Base-by-base conservation (phyloP, 2,113 vertebrate species). In the Casuarius casuarius region DNA sequence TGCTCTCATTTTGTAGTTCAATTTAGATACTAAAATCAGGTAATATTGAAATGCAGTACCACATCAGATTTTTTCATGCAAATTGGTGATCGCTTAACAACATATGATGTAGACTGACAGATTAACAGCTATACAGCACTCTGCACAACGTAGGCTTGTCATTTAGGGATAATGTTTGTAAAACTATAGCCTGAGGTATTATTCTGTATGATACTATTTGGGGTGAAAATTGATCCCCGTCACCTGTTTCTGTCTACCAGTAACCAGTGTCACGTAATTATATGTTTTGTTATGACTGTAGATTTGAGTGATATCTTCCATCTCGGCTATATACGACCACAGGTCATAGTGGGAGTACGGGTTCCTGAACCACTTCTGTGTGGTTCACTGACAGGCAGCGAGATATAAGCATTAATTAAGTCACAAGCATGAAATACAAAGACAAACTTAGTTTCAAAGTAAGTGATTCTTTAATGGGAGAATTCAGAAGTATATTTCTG, bases 91-190 rank as follows among this genome's bases (percentile, higher is more conserved):
- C 70, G 40, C 63, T 23, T 44, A 42, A 22, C 49, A 75, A 33
- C 38, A 16, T 7, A 0, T 28, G 15, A 12, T 21, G 44, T 5
- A 5, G 1, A 13, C 33, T 0, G 2, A n/a, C 28, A n/a, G 26
- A 6, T n/a, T 4, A 22, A 44, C 35, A 49, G 12, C 44, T 15
- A 25, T 51, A 71, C 58, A 65, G 49, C 49, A 25, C 33, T 4
- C 16, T 8, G 40, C 15, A 25, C 31, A 14, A 56, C 44, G 8
- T 19, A 17, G 15, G 48, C 18, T 80, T 52, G 44, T 5, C 38
- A 10, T 31, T 81, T 65, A 31, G 18, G 21, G 68, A 5, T 23
- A 20, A 51, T 2, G 14, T 17, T 29, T 46, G 77, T 18, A 63
- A 33, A 46, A 17, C 29, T 26, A 1, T 16, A 89, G 18, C 76